Base-by-base conservation (phyloP, 2,113 vertebrate species). In the Lampris megalopsis region DNA sequence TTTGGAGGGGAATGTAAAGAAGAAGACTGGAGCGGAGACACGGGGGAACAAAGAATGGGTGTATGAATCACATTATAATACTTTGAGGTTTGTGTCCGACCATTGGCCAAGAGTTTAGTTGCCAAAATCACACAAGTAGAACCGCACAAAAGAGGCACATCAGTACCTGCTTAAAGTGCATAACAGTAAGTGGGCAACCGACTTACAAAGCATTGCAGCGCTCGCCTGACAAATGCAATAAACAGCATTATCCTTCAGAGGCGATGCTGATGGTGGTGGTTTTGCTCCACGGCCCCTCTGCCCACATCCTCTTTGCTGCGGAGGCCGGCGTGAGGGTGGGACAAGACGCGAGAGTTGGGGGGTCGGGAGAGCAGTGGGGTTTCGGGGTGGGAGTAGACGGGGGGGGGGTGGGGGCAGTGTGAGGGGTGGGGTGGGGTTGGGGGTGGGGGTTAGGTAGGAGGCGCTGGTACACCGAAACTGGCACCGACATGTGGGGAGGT, bases 181-280 rank as follows among this genome's bases (percentile, higher is more conserved):
- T 79, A 74, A 83, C 88, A 87, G 86, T 93, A 92, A 93, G 88
- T 91, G 91, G 91, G 79, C 92, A 91, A 93, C 92, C 90, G 91
- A 92, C 92, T 92, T 92, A 92, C 91, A 92, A 93, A 91, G 92
- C 88, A 91, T 92, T 88, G 89, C 87, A 73, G 87, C 76, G 77
- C 88, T 85, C 82, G 81, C 88, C 92, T 94, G 93, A 93, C 93
- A 94, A 91, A 93, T 88, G 91, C 91, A 91, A 93, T 94, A 91
- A 93, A 90, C 87, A 89, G 91, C 82, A 92, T 92, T 92, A 93
- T 92, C 91, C 92, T 89, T 92, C 90, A 91, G 92, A 93, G 83
- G 87, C 63, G 65, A 82, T 71, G 80, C 84, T 73, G 88, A 64
- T 86, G 80, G 78, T 75, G 86, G 87, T 79, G 79, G 87, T 79